Conservation (phyloP, 2,888 invertebrate genomes). For the Stenodera caucasica region DNA sequence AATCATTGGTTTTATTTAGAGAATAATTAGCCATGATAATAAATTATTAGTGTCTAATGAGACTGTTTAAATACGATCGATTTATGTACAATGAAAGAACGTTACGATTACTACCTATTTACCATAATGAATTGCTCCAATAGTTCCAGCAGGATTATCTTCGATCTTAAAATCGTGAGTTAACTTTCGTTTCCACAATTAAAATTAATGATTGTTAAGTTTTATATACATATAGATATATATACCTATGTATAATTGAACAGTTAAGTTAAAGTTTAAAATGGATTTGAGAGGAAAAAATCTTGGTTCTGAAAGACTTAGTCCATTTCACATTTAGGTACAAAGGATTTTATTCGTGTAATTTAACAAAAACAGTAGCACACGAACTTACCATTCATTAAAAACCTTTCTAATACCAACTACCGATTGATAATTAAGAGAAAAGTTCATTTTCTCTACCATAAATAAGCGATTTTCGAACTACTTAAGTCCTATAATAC, state of each 20-base stretch:
- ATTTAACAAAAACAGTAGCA: constrained; percentile 8
- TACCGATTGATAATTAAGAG: neutral
- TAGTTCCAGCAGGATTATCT: constrained; percentile 31
- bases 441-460: too few relatives aligned
- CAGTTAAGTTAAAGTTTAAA: constrained; percentile 21
- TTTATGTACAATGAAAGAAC: constrained; percentile 15
- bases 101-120: constrained; percentile 27
- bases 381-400: constrained; percentile 21
- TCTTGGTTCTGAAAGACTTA: too few relatives aligned
- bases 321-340: constrained; percentile 11
- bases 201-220: constrained; percentile 38
- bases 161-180: constrained; percentile 36
- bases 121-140: constrained; percentile 32
- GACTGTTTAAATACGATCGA: constrained; percentile 21
- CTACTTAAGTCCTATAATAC: too few relatives aligned
- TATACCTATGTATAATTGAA: constrained; percentile 23
- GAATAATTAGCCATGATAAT: constrained; percentile 7
- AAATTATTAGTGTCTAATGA: constrained; percentile 18
- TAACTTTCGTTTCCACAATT: constrained; percentile 40
- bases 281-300: too few relatives aligned
- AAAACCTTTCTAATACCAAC: neutral
- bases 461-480: too few relatives aligned
- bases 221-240: constrained; percentile 8
- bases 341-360: constrained; percentile 7
- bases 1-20: neutral